Percentiles rank a stretch among this genome's conserved stretches.
These are phyloP conservation scores for Drosophila hamatofila DNA, from an alignment of 2,888 invertebrate species.

Conservation along the genomic window DNA sequence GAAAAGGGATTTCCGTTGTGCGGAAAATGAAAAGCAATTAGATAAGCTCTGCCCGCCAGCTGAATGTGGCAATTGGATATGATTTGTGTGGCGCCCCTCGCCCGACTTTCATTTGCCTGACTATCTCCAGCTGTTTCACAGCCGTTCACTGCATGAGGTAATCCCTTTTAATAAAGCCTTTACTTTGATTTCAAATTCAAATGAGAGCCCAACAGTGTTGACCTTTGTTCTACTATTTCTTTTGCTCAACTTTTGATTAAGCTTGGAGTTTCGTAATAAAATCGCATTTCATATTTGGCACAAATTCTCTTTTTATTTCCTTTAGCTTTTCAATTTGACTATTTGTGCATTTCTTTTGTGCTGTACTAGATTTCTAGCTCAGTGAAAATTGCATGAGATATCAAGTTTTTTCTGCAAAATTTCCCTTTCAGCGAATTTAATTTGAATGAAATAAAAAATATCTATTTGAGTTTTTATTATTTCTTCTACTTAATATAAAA, in stretches of 20 bases:
- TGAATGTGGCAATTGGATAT: slow-evolving; percentile 62
- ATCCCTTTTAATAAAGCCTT: neutral
- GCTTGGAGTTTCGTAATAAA: slow-evolving; percentile 2
- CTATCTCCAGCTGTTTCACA: slow-evolving; percentile 26
- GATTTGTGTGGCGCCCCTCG: slow-evolving; percentile 27
- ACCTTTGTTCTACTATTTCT: neutral
- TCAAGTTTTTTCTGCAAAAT: neutral
- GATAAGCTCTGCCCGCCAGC: slow-evolving; percentile 60
- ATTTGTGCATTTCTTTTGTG: neutral
- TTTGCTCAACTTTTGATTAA: neutral
- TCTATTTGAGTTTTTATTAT: too few relatives aligned
- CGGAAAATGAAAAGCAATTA: slow-evolving; percentile 70
- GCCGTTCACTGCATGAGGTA: neutral
- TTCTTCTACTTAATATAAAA: too few relatives aligned
- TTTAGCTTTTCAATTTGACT: neutral
- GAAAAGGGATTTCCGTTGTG: slow-evolving; percentile 56
- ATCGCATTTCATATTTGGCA: neutral
- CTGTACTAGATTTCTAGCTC: neutral
- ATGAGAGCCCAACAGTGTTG: neutral
- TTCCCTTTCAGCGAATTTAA: neutral
- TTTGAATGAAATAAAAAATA: neutral
- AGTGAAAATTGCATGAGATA: neutral
- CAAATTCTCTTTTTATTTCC: neutral
- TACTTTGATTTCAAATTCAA: slow-evolving; percentile 19
- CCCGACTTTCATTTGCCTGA: neutral